Conservation (phyloP, 2,888 invertebrate species). For the Stictocephala bisonia region DNA sequence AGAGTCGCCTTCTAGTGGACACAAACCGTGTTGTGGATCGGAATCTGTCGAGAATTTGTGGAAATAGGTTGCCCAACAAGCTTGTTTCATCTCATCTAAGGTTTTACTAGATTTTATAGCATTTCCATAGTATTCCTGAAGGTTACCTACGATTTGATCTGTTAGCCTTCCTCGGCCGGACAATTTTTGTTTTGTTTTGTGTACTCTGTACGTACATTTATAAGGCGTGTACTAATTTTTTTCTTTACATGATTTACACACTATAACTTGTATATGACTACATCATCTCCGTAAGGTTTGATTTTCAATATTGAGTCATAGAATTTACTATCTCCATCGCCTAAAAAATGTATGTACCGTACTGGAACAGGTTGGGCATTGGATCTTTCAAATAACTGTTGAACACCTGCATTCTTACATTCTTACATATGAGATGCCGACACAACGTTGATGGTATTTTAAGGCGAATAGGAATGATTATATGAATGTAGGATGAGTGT, state of each 20-base stretch:
- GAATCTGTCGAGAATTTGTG: constrained; percentile 50
- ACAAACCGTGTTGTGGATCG: constrained; percentile 1
- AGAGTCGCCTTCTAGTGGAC: constrained; percentile 6
- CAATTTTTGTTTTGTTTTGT: constrained; percentile 27
- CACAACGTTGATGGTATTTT: no score
- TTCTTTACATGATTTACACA: constrained; percentile 23
- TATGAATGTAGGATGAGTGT: no score
- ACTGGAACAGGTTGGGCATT: not conserved
- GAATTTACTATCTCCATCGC: constrained; percentile 17
- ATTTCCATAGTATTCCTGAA: constrained; percentile 57
- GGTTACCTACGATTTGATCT: constrained; percentile 53
- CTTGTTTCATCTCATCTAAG: constrained; percentile 55
- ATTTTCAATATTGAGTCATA: not conserved
- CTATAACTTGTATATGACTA: not conserved
- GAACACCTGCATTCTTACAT: no score
- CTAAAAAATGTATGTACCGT: constrained; percentile 9
- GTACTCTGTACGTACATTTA: not conserved
- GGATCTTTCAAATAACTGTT: not conserved
- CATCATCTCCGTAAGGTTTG: constrained; percentile 23
- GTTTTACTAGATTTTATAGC: constrained; percentile 55
- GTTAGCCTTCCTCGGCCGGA: constrained; percentile 54
- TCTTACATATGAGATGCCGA: no score
- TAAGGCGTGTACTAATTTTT: constrained; percentile 4
- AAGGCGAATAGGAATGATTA: no score
- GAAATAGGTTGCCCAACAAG: constrained; percentile 57